Base-by-base conservation (phyloP, 2,888 invertebrate species). In the Meganola albula region DNA sequence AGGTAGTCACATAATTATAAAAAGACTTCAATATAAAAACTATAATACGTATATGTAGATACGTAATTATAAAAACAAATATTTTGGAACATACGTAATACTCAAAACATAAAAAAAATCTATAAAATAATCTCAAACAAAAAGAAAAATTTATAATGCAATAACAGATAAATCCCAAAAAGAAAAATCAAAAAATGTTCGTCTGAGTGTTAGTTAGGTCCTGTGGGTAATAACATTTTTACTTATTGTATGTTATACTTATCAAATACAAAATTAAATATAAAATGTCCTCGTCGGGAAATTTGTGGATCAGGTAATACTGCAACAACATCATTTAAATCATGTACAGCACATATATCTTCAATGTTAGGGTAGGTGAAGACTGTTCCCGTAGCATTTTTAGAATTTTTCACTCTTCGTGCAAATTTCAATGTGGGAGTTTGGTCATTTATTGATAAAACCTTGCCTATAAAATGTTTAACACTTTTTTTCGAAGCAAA, bases 271-370 rank as follows among this genome's bases (percentile, higher is more conserved):
- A 31, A 13, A 24, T 24, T 22, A 22, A 35, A 35, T 25, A 22
- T 35, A 9, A 30, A 21, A 18, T 35, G 35, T 12, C 35, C 35
- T 14, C 35, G 29, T 29, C 35, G 29, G 14, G 30, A 30, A 21
- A 30, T 35, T 29, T 25, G 13, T 9, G 35, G 35, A 13, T 30
- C 35, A 20, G 35, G 29, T 30, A 35, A 35, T 35, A 35, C 29
- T 22, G 29, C 26, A 25, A 35, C 26, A 25, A 35, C 26, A 35
- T 35, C 30, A 11, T 35, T 16, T 16, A 16, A 16, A 16, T 16
- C 16, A 5, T 16, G 16, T 16, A 16, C 16, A 16, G 16, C 16
- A 16, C 16, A 16, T 16, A 16, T 6, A 6, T 16, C 16, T 16
- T 16, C 14, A 23, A 23, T 23, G 14, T 8, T 22, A 6, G 22